A percentile compares a stretch with the other conserved stretches of the same genome.
Conservation (phyloP, 2,888 invertebrate genomes). For the Tenthredo notha region DNA sequence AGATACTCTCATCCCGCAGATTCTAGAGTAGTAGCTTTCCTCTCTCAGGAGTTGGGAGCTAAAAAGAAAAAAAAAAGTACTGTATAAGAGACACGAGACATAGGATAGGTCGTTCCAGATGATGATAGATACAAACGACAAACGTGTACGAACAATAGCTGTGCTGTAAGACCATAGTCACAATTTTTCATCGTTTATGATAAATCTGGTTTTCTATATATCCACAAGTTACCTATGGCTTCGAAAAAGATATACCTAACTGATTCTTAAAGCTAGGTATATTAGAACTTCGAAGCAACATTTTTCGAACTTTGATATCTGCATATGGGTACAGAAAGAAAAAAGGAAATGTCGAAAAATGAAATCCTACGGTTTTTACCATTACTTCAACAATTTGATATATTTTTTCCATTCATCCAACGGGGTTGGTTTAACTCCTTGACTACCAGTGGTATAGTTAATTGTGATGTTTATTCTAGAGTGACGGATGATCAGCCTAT, state of each 20-base stretch:
- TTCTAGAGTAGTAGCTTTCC: conserved; percentile 33
- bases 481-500: conserved; percentile 68
- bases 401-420: too few relatives aligned
- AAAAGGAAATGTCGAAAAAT: too few relatives aligned
- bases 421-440: not conserved
- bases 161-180: not conserved
- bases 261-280: not conserved
- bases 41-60: conserved; percentile 22
- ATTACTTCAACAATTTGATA: too few relatives aligned
- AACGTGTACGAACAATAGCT: conserved; percentile 6
- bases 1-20: not conserved
- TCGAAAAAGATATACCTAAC: not conserved
- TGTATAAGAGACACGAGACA: conserved; percentile 4
- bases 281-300: too few relatives aligned
- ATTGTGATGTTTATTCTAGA: conserved; percentile 69
- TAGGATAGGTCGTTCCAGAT: conserved; percentile 7
- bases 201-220: not conserved
- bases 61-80: not conserved
- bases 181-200: not conserved
- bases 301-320: too few relatives aligned
- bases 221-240: not conserved
- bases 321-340: too few relatives aligned
- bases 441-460: conserved; percentile 55
- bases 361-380: too few relatives aligned
- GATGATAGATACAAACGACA: conserved; percentile 23